Percentiles rank a stretch among this genome's conserved stretches.
These are phyloP conservation scores for Drosophila nr. perissopoda DNA, from an alignment of 2,888 invertebrate genomes.

Conservation along the genomic window DNA sequence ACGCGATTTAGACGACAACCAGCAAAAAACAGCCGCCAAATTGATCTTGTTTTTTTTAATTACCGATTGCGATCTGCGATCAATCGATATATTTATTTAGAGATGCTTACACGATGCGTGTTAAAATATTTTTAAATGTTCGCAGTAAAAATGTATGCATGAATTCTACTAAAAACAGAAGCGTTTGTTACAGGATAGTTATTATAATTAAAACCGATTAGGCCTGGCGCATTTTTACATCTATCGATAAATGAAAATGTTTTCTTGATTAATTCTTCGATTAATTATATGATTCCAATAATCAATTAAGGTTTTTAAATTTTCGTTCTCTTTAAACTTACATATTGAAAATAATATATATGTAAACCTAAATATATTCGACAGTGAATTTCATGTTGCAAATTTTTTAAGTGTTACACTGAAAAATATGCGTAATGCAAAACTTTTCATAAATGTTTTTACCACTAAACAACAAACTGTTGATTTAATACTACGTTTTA, in stretches of 20 bases:
- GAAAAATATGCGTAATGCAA: neutral
- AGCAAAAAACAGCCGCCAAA: constrained; percentile 25
- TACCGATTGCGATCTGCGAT: neutral
- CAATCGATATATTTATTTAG: neutral
- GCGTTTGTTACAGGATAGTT: neutral
- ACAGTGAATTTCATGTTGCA: neutral
- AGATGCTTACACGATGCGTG: neutral
- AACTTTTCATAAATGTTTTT: neutral
- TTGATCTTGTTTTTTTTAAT: constrained; percentile 7
- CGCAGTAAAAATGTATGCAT: neutral
- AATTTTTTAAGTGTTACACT: neutral
- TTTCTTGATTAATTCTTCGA: neutral
- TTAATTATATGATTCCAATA: neutral
- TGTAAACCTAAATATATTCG: neutral
- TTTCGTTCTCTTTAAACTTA: neutral
- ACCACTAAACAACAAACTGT: neutral
- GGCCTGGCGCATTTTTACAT: neutral
- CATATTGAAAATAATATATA: neutral
- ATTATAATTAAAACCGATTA: neutral
- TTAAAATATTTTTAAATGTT: neutral
- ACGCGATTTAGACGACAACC: constrained; percentile 12
- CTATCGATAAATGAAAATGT: neutral
- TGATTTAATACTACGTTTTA: neutral
- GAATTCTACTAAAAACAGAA: neutral
- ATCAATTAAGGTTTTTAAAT: neutral